Evolutionary conservation across 2,797 vertebrate species (phyloP), one percentile per base, ranked within the genome.

Genomic region (Ptychadena robeensis): DNA sequence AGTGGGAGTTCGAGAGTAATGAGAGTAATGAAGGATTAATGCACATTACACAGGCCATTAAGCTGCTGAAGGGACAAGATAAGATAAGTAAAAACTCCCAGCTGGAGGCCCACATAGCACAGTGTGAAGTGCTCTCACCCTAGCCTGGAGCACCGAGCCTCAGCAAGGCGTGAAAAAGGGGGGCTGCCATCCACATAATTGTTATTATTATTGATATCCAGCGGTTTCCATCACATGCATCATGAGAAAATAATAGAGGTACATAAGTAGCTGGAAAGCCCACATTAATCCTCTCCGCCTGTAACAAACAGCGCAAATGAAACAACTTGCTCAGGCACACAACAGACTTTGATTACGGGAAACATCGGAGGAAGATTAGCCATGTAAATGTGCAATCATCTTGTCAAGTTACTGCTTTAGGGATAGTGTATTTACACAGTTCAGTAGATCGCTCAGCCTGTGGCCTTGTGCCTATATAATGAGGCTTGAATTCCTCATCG

Each of bases 1-100:
- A 74, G 76, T 84, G 82, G 82, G 82, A 84, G 82, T 80, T 72
- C 34, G 69, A 70, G 69, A 79, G 82, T 79, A 83, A 83, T 83
- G 65, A 73, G 76, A 80, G 82, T 79, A 84, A 84, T 86, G 85
- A 80, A 86, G n/a, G 53, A 79, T 79, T 86, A 74, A 88, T 88
- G 85, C 85, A 32, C 64, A 79, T 85, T 82, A 85, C 64, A 64
- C 59, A 86, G 76, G 78, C 84, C 48, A 73, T 86, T 87, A 86
- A 78, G 53, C 82, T 59, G 0, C 59, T 65, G 57, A 31, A 71
- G 81, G 82, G 65, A 85, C 25, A 82, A 84, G 82, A 84, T 84
- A 84, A 80, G 75, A 84, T 83, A 80, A 74, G 76, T 68, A 63
- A 79, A 74, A 80, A 31, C 63, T 84, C 82, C 63, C 82, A 73